phyloP scores from a whole-genome alignment of 2,888 invertebrate species.

The Thecophora atra region DNA sequence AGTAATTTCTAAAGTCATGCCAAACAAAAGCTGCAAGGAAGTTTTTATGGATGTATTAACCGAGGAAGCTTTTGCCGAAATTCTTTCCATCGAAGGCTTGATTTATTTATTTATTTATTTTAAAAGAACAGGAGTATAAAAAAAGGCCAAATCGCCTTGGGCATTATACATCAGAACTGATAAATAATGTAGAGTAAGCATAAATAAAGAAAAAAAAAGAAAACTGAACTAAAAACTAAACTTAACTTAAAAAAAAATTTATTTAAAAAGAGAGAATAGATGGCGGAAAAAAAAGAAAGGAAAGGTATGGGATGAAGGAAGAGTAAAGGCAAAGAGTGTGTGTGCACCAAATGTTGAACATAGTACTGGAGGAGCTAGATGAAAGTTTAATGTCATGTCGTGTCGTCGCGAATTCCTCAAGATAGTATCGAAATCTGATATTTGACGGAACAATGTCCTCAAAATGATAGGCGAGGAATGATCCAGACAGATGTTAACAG shows the following conservation, averaged over 20 bases:
- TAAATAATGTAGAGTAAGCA: too few relatives aligned
- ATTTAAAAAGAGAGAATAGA: too few relatives aligned
- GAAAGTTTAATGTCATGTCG: neutral
- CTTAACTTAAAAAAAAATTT: too few relatives aligned
- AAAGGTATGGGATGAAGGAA: too few relatives aligned
- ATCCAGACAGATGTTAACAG: conserved; percentile 4
- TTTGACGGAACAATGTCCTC: neutral
- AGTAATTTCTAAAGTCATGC: too few relatives aligned
- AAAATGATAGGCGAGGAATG: neutral
- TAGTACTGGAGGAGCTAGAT: neutral
- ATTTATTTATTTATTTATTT: neutral
- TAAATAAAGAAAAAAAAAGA: too few relatives aligned
- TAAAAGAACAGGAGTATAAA: neutral
- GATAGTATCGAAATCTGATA: neutral
- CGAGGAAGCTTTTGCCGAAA: neutral
- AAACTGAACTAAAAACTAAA: too few relatives aligned
- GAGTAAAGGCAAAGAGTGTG: too few relatives aligned
- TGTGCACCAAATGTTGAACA: too few relatives aligned
- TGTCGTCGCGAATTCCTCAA: neutral
- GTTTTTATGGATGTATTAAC: neutral
- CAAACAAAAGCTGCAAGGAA: neutral
- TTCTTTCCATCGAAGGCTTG: neutral
- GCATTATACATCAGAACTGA: too few relatives aligned
- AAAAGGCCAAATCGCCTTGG: too few relatives aligned
- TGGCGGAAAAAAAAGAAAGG: too few relatives aligned